Evolutionary conservation across 2,113 vertebrate genomes (phyloP).

Genomic region (Mormoops blainvillei): DNA sequence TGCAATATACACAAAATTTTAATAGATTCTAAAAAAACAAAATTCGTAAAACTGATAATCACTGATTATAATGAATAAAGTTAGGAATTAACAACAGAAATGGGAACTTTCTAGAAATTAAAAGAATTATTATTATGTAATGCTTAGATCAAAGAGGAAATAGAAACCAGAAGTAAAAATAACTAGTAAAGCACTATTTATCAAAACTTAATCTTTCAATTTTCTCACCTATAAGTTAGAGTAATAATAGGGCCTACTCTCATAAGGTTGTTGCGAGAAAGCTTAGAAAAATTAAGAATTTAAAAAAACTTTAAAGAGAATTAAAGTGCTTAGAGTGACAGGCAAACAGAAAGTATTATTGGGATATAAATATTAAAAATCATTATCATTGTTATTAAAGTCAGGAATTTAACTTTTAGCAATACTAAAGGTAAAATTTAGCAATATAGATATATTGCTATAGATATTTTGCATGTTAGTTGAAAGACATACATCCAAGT

Average conservation of each 20-base stretch:
- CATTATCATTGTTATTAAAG: neutral
- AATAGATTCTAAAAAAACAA: neutral
- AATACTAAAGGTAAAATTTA: neutral
- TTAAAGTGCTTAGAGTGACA: neutral
- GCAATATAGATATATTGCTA: neutral
- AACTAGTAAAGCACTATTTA: neutral
- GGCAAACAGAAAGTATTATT: neutral
- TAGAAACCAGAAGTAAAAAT: neutral
- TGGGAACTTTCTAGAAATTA: neutral
- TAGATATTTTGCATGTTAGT: neutral
- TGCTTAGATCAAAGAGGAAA: neutral
- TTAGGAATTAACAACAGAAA: neutral
- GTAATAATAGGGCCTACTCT: neutral
- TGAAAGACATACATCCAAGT: neutral
- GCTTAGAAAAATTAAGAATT: neutral
- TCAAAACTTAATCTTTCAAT: neutral
- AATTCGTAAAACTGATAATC: neutral
- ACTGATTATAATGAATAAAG: neutral
- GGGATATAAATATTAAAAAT: neutral
- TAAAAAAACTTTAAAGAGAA: neutral
- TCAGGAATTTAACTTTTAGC: neutral
- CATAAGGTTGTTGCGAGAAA: neutral
- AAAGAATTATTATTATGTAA: neutral
- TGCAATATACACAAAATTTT: neutral
- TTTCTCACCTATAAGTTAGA: neutral